Percentiles rank a stretch among this genome's conserved stretches.
Evolutionary conservation across 2,888 invertebrate species (phyloP).

Genomic region (Caenorhabditis sp.): DNA sequence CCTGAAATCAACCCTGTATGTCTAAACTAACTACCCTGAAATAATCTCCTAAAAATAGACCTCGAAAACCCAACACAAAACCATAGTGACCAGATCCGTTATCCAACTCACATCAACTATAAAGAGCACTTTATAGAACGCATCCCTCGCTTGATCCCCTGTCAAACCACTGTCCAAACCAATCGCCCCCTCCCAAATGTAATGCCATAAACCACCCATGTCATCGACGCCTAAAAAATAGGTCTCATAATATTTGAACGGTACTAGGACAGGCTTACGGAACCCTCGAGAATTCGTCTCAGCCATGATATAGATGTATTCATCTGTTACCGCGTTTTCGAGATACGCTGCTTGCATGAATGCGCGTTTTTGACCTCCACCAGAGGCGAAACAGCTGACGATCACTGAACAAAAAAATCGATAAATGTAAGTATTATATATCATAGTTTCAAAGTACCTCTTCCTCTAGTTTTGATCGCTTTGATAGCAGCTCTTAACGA

Average conservation of each 20-base stretch:
- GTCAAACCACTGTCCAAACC: not conserved
- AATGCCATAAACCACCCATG: slow-evolving; percentile 18
- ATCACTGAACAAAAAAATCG: no score
- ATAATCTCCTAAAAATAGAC: no score
- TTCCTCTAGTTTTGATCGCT: slow-evolving; percentile 18
- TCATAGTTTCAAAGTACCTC: no score
- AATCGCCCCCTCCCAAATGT: slow-evolving; percentile 20
- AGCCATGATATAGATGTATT: slow-evolving; percentile 51
- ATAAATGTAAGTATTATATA: no score
- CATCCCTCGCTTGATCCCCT: slow-evolving; percentile 9
- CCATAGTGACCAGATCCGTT: no score
- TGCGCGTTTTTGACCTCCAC: slow-evolving; percentile 22
- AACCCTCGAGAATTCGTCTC: slow-evolving; percentile 38
- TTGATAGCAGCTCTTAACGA: slow-evolving; percentile 18
- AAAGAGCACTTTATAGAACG: slow-evolving; percentile 23
- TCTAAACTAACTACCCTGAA: no score
- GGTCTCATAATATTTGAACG: no score
- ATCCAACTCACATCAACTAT: slow-evolving; percentile 36
- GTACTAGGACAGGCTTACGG: slow-evolving; percentile 15
- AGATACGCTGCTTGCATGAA: slow-evolving; percentile 45
- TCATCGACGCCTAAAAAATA: slow-evolving; percentile 36
- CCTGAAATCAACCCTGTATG: no score
- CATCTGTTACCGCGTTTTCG: slow-evolving; percentile 37
- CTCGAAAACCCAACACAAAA: no score
- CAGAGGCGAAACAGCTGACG: slow-evolving; percentile 31